phyloP scores from a whole-genome alignment of 1,140 invertebrate species.

The Stegodyphus mimosarum region DNA sequence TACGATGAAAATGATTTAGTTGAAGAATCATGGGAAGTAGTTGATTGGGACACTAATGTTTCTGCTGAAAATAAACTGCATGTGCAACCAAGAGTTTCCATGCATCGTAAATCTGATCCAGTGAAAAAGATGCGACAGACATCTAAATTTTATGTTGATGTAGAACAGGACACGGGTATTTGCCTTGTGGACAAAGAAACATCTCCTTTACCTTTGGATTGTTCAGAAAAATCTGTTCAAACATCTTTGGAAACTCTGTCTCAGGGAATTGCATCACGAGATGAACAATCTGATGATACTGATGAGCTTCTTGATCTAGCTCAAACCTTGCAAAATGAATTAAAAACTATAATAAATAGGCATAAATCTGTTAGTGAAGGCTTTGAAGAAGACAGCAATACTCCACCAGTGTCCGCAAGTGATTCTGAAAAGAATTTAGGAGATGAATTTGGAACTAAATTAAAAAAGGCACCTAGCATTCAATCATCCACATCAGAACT shows the following conservation, averaged over 20 bases:
- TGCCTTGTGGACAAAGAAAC: constrained; percentile 37
- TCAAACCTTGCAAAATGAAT: constrained; percentile 50
- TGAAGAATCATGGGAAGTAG: constrained; percentile 43
- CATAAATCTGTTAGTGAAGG: constrained; percentile 35
- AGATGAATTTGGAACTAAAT: not conserved
- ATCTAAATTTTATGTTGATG: constrained; percentile 56
- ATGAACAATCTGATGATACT: constrained; percentile 45
- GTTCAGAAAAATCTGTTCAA: constrained; percentile 58
- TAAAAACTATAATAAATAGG: constrained; percentile 47
- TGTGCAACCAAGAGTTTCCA: not conserved
- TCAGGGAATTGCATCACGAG: constrained; percentile 31
- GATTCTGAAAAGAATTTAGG: constrained; percentile 18
- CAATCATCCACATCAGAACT: constrained; percentile 58
- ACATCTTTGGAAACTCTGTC: constrained; percentile 43
- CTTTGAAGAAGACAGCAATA: constrained; percentile 6
- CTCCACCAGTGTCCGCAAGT: constrained; percentile 3
- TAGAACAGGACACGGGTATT: not conserved
- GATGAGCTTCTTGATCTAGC: constrained; percentile 52
- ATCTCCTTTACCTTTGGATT: constrained; percentile 40
- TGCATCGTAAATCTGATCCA: constrained; percentile 21
- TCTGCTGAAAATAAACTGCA: not conserved
- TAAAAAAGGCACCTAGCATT: constrained; percentile 15
- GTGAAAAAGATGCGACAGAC: constrained; percentile 11
- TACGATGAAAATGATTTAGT: constrained; percentile 46
- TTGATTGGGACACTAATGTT: constrained; percentile 32